Base-by-base conservation (phyloP, 2,888 invertebrate species). In the Agrotis exclamationis region DNA sequence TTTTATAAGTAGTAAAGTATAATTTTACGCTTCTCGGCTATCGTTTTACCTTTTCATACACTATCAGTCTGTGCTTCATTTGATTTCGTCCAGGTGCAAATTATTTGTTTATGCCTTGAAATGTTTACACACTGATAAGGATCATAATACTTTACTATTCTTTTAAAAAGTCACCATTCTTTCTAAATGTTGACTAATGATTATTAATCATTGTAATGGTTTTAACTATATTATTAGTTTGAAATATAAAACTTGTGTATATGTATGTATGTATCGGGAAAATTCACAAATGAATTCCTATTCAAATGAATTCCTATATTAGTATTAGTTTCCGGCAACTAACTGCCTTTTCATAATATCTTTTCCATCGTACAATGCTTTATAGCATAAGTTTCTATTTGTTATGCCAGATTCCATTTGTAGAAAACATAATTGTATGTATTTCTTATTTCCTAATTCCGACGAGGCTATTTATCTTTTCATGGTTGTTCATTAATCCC, bases 61-160 rank as follows among this genome's bases (percentile, higher is more conserved):
- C 39, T 66, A 62, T 73, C 50, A 28, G 44, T 51, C 16, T 53
- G 24, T 59, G 48, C 28, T 56, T 56, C 69, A 56, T 72, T 76
- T 76, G n/a, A n/a, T 45, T 66, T 57, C 33, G 20, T 58, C 14
- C 45, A 50, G 18, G n/a, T 70, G 45, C 22, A 56, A 76, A 76
- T 66, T 76, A 63, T 81, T 76, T 76, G 18, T 60, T 70, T 13
- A 22, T 45, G 56, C 51, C 22, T 45, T 33, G 33, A 60, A 63
- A 48, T 76, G 53, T 76, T 63, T 62, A 56, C 22, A 28, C 1
- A 72, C 22, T 45, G 64, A 69, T 76, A 63, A 24, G 16, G 14
- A 60, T 24, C 16, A 18, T 48, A 33, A 45, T 54, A 53, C 18
- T 28, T 50, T 54, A 58, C 9, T 51, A 16, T 56, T 51, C 16